A percentile compares a stretch with the other conserved stretches of the same genome.
phyloP scores from a whole-genome alignment of 2,888 invertebrate species.

The Gymnocheta viridis region DNA sequence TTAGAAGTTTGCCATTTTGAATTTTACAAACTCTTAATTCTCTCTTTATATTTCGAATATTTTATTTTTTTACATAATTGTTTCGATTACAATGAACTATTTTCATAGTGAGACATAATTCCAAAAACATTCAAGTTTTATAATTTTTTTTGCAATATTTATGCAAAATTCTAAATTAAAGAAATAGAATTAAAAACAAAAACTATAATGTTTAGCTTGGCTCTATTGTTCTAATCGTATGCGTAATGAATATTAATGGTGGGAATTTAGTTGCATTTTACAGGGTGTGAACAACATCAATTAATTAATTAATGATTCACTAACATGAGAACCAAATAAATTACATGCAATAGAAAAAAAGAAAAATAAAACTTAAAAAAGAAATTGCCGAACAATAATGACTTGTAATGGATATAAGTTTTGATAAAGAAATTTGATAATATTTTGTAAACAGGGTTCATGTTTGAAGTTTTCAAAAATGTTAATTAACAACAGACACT shows the following conservation, averaged over 20 bases:
- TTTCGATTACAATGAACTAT: not conserved
- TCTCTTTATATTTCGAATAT: too few species aligned
- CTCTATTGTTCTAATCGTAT: constrained; percentile 55
- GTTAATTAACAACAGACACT: not conserved
- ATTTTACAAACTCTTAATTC: too few species aligned
- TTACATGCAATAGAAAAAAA: constrained; percentile 11
- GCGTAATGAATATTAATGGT: constrained; percentile 61
- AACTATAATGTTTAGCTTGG: constrained; percentile 14
- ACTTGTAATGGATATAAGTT: constrained; percentile 7
- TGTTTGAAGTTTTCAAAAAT: not conserved
- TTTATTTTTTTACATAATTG: too few species aligned
- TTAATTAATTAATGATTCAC: constrained; percentile 51
- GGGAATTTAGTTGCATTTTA: constrained; percentile 59
- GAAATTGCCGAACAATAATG: not conserved
- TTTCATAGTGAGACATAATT: constrained; percentile 34
- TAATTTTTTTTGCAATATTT: constrained; percentile 5
- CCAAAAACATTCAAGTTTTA: constrained; percentile 13
- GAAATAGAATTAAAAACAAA: constrained; percentile 8
- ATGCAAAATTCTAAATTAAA: constrained; percentile 31
- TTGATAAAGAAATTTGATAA: constrained; percentile 28
- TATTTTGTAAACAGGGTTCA: not conserved
- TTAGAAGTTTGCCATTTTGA: too few species aligned
- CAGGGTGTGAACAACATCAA: constrained; percentile 50
- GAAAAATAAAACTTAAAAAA: too few species aligned
- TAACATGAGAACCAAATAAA: constrained; percentile 40